Conservation (phyloP, 2,888 invertebrate genomes). For the Electrophaes corylata region DNA sequence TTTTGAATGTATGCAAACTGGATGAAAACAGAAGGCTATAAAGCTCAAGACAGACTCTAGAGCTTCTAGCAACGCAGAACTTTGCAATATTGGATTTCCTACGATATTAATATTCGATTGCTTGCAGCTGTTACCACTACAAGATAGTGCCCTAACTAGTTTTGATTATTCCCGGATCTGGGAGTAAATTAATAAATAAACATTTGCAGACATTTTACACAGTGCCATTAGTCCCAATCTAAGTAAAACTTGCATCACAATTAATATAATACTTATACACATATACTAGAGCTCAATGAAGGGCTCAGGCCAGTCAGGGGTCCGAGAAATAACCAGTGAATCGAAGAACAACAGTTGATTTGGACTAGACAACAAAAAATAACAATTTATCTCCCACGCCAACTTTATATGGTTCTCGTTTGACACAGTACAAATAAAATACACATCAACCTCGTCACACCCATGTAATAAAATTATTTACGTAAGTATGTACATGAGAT, state of each 20-base stretch:
- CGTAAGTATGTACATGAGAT: conserved; percentile 9
- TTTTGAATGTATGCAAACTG: conserved; percentile 9
- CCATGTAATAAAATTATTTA: conserved; percentile 9
- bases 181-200: background rate
- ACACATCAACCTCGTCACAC: conserved; percentile 9
- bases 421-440: background rate
- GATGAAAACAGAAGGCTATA: background rate
- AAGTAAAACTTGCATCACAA: too few species aligned
- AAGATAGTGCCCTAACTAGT: background rate
- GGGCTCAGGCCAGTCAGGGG: too few species aligned
- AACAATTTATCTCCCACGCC: background rate
- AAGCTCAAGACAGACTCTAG: background rate
- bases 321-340: too few species aligned
- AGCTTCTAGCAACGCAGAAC: background rate
- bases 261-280: conserved; percentile 8
- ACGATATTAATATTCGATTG: conserved; percentile 11
- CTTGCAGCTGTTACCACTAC: background rate
- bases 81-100: conserved; percentile 8
- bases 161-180: background rate
- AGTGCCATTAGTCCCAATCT: too few species aligned
- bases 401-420: background rate
- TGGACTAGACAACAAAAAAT: background rate
- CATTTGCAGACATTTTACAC: too few species aligned
- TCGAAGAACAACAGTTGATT: too few species aligned
- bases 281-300: too few species aligned